phyloP scores from a whole-genome alignment of 2,888 invertebrate species.

The Dasypolia templi region DNA sequence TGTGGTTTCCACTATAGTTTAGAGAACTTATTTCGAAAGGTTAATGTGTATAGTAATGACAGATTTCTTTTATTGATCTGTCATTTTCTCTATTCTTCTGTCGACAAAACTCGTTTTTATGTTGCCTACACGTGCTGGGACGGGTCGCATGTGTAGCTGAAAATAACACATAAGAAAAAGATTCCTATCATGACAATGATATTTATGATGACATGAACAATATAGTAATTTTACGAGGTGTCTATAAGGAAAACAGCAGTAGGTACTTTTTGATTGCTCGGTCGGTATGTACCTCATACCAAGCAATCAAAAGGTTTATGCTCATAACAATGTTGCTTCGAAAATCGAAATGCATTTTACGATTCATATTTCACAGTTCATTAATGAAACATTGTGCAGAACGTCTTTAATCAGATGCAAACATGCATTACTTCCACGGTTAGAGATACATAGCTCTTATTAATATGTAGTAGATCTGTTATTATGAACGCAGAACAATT shows the following conservation, averaged over 20 bases:
- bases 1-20: too few relatives aligned
- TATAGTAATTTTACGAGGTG: constrained; percentile 12
- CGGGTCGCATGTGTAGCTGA: too few relatives aligned
- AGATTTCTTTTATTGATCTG: too few relatives aligned
- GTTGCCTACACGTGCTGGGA: too few relatives aligned
- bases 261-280: too few relatives aligned
- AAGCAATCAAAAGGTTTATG: constrained; percentile 46
- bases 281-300: neutral
- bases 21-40: too few relatives aligned
- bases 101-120: too few relatives aligned
- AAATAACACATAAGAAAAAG: constrained; percentile 5
- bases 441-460: too few relatives aligned
- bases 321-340: constrained; percentile 39
- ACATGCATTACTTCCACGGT: neutral
- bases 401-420: constrained; percentile 6
- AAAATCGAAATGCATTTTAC: constrained; percentile 22
- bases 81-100: too few relatives aligned
- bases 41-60: too few relatives aligned
- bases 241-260: constrained; percentile 33
- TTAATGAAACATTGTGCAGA: constrained; percentile 12
- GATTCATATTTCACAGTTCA: constrained; percentile 17
- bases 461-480: too few relatives aligned
- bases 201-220: too few relatives aligned
- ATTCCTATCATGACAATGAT: neutral
- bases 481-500: neutral